Percentiles rank a stretch among this genome's conserved stretches.
These are phyloP conservation scores for Pimpla rufipes DNA, from an alignment of 2,888 invertebrate genomes.

Conservation along the genomic window DNA sequence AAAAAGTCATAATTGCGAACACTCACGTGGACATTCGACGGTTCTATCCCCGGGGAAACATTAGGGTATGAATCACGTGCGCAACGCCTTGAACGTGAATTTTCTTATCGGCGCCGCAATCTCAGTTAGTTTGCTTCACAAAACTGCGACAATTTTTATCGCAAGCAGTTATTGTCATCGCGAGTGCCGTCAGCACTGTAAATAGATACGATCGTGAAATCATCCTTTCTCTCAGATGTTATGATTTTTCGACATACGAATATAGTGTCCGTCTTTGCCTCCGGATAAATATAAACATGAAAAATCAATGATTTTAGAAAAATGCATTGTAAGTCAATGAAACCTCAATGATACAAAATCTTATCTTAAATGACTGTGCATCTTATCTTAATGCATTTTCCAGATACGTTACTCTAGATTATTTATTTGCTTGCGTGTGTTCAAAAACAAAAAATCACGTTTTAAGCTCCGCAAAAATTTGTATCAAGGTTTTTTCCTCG, in stretches of 20 bases:
- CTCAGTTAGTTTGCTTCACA: slow-evolving; percentile 50
- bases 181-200: slow-evolving; percentile 8
- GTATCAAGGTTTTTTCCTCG: not conserved
- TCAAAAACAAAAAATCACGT: no score
- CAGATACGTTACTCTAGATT: no score
- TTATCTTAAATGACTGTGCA: no score
- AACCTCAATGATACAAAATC: not conserved
- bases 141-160: slow-evolving; percentile 50
- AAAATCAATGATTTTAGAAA: no score
- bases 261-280: no score
- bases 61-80: slow-evolving; percentile 26
- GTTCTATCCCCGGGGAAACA: slow-evolving; percentile 1
- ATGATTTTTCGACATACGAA: not conserved
- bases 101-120: slow-evolving; percentile 40
- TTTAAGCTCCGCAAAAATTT: no score
- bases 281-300: no score
- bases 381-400: no score
- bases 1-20: slow-evolving; percentile 41
- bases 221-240: not conserved
- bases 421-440: no score
- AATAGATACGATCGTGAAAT: slow-evolving; percentile 14
- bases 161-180: slow-evolving; percentile 26
- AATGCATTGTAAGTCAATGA: not conserved
- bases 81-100: slow-evolving; percentile 39
- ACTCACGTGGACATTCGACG: slow-evolving; percentile 10